Evolutionary conservation across 2,888 invertebrate genomes (phyloP), one percentile per base, ranked within the genome.

Genomic region (Pseudeuparius sepicola): DNA sequence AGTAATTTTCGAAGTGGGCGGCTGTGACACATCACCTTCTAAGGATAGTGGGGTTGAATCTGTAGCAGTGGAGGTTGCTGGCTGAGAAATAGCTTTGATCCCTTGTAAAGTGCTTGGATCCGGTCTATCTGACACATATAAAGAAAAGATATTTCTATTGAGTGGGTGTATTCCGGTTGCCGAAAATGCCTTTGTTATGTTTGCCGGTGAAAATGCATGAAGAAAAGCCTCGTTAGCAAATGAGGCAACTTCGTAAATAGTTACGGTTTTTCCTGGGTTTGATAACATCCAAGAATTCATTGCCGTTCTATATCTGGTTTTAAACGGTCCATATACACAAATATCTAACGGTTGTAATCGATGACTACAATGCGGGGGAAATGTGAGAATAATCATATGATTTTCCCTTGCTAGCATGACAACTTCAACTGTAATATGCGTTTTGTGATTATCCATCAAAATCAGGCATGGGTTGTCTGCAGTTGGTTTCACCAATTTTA

Each of bases 161-260:
- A 25, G 11, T 25, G 25, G 25, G 11, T 25, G 25, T 25, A 25
- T 25, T 5, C 25, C 25, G 11, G 25, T 25, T 9, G 25, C 25
- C 6, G 12, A 25, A 25, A 25, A 25, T 25, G 25, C 25, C 7
- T 25, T 25, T 5, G 25, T 25, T 25, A 10, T 25, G 11, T 25
- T 25, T 25, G 6, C 10, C 25, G 11, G 6, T 25, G 11, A 25
- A 10, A 25, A 25, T 11, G 12, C 6, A 6, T 6, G 12, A 25
- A 25, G 12, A 9, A 25, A 25, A 25, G 12, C 44, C 40, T 11
- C 41, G 44, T 39, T 45, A 38, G 6, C 20, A 20, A 20, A 20
- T 7, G 20, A 20, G n/a, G 20, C 6, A 7, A 20, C 20, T 20
- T 20, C 20, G n/a, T 20, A 20, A 20, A 20, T 7, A n/a, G 20